A percentile compares a stretch with the other conserved stretches of the same genome.
These are phyloP conservation scores for Muntiacus reevesi DNA, from an alignment of 2,113 vertebrate species.

Conservation along the genomic window DNA sequence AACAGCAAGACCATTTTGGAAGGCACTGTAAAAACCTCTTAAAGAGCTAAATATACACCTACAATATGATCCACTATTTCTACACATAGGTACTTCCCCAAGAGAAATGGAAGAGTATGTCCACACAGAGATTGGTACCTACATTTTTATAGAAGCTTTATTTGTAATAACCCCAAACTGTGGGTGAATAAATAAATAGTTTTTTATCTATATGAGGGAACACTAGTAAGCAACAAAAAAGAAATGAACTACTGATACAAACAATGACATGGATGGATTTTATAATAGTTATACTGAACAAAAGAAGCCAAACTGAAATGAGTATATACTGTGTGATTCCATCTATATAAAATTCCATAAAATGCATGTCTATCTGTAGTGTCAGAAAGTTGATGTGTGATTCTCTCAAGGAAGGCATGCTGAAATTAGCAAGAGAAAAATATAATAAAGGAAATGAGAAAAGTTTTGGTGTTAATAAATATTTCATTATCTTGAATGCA, in stretches of 20 bases:
- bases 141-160: neutral
- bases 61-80: neutral
- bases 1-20: neutral
- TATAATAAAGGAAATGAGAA: neutral
- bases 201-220: neutral
- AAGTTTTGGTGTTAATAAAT: neutral
- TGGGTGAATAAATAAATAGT: neutral
- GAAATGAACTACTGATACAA: neutral
- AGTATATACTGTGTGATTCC: neutral
- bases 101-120: neutral
- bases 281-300: neutral
- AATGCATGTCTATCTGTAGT: neutral
- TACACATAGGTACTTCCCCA: neutral
- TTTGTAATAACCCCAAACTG: neutral
- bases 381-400: neutral
- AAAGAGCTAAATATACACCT: neutral
- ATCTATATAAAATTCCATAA: neutral
- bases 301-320: neutral
- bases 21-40: neutral
- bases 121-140: neutral
- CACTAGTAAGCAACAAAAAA: neutral
- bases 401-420: neutral
- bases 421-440: neutral
- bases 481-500: neutral
- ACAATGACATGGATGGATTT: neutral